Evolutionary conservation across 2,888 invertebrate species (phyloP).

Genomic region (Pseudococcus viburni): DNA sequence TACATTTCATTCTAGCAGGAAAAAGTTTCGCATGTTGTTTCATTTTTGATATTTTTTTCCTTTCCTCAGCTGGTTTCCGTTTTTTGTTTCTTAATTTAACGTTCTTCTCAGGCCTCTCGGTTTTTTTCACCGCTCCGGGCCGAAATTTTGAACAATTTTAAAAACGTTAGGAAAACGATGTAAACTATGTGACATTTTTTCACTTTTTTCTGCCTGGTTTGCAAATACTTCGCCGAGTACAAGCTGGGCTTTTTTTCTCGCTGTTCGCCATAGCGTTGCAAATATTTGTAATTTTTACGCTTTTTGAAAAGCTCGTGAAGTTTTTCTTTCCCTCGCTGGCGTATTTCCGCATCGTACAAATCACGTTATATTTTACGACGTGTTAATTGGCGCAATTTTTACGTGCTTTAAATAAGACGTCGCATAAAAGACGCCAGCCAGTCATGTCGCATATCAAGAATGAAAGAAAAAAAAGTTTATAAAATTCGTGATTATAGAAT

Average conservation of each 20-base stretch:
- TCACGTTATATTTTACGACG: slow-evolving; percentile 46
- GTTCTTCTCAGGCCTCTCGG: not conserved
- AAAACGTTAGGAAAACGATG: slow-evolving; percentile 54
- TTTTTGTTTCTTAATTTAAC: slow-evolving; percentile 57
- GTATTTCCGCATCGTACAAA: not conserved
- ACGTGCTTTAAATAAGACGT: slow-evolving; percentile 44
- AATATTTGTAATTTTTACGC: slow-evolving; percentile 25
- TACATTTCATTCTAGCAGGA: slow-evolving; percentile 49
- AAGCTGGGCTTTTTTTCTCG: not conserved
- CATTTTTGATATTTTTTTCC: slow-evolving; percentile 54
- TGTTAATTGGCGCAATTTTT: slow-evolving; percentile 40
- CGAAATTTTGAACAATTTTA: slow-evolving; percentile 44
- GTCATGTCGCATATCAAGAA: not conserved
- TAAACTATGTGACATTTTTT: slow-evolving; percentile 55
- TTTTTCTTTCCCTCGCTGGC: not conserved
- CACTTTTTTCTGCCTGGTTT: slow-evolving; percentile 45
- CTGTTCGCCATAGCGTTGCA: not conserved
- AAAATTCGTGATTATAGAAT: slow-evolving; percentile 14
- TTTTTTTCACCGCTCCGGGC: not conserved
- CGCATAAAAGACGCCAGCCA: not conserved
- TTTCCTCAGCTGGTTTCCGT: slow-evolving; percentile 44
- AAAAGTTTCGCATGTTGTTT: slow-evolving; percentile 48
- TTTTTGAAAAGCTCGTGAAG: not conserved
- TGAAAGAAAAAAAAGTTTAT: not conserved
- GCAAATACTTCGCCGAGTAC: not conserved